Conservation (phyloP, 1,140 invertebrate species). For the Pantala flavescens region DNA sequence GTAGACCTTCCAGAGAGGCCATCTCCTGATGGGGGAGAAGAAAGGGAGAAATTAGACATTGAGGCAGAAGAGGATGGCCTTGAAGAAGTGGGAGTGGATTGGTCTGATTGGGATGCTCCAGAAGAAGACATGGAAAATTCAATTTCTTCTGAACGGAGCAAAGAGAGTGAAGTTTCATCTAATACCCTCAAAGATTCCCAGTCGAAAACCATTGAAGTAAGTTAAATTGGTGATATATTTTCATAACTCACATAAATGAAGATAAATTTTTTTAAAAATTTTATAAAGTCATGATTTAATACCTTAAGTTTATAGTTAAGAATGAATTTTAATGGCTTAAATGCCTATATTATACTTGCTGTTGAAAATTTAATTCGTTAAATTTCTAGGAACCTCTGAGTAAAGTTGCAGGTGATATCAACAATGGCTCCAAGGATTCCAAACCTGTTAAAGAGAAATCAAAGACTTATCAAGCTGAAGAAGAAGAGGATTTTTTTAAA, state of each 20-base stretch:
- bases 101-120: constrained; percentile 66
- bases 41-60: constrained; percentile 32
- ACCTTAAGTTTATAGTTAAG: too few relatives aligned
- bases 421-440: neutral
- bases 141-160: neutral
- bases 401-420: neutral
- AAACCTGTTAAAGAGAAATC: constrained; percentile 22
- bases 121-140: constrained; percentile 28
- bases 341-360: too few relatives aligned
- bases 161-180: too few relatives aligned
- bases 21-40: constrained; percentile 71
- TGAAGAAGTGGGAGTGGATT: constrained; percentile 36
- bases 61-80: constrained; percentile 29
- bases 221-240: too few relatives aligned
- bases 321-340: too few relatives aligned
- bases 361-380: too few relatives aligned
- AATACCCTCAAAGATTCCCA: too few relatives aligned
- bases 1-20: constrained; percentile 53
- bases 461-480: constrained; percentile 30
- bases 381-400: neutral
- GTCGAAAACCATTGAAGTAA: too few relatives aligned
- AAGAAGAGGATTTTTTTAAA: constrained; percentile 65
- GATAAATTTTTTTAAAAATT: too few relatives aligned
- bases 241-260: too few relatives aligned
- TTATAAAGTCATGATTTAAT: too few relatives aligned